Percentiles rank a stretch among this genome's conserved stretches.
Conservation (phyloP, 92 coral and sea anemone genomes). For the Umimayanthus chanpuru region DNA sequence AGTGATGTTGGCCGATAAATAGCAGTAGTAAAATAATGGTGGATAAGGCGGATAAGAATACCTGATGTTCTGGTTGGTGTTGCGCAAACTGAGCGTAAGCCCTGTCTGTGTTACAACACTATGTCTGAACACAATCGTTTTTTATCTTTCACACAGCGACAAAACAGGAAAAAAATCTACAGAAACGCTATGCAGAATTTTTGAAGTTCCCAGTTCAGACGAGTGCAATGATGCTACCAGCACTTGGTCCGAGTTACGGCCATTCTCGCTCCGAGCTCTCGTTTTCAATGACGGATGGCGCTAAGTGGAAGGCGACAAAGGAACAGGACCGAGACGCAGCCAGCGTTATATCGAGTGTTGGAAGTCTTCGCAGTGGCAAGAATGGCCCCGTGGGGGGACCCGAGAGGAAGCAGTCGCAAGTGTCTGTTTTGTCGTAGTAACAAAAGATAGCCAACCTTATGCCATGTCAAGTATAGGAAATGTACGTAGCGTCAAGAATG, state of each 20-base stretch:
- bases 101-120: not conserved
- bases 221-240: conserved; percentile 73
- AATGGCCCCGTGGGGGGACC: conserved; percentile 14
- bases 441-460: conserved; percentile 8
- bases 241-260: conserved; percentile 71
- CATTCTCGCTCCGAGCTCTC: conserved; percentile 80
- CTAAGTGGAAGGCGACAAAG: conserved; percentile 85
- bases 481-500: conserved; percentile 13
- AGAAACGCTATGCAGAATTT: conserved; percentile 86
- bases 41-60: no score
- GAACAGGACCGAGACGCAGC: conserved; percentile 69
- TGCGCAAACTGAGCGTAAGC: no score
- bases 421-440: conserved; percentile 8
- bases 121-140: not conserved
- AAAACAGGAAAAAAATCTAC: conserved; percentile 82
- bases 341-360: conserved; percentile 71
- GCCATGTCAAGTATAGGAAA: conserved; percentile 58
- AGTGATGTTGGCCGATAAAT: no score
- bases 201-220: conserved; percentile 80
- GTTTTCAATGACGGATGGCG: conserved; percentile 89
- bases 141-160: conserved; percentile 62
- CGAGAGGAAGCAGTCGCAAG: not conserved
- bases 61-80: no score
- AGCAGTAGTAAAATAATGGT: no score
- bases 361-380: conserved; percentile 45